Base-by-base conservation (phyloP, 2,888 invertebrate genomes). In the Drosophila ustulata region DNA sequence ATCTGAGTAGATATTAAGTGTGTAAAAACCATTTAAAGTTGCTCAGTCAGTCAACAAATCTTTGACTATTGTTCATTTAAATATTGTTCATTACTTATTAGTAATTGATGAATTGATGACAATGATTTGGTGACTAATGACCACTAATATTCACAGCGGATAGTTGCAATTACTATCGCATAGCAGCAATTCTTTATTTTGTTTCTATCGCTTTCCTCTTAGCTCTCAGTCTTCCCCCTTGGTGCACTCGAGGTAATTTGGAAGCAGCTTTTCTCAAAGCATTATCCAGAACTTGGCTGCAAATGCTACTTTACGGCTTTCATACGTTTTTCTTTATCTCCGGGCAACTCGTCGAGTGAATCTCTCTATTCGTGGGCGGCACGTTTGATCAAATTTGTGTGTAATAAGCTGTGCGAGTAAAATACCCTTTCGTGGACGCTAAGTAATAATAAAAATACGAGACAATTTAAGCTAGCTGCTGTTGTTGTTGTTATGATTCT, bases 381-480 rank as follows among this genome's bases (percentile, higher is more conserved):
- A 56, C 58, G 58, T 59, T 64, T 59, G 51, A 63, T 73, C 58
- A 47, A 58, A 66, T 56, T 63, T 52, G 37, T 57, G 51, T 55
- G 66, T 59, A 78, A 74, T 81, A 66, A 79, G 71, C 65, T 53
- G 68, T 25, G 37, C 37, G n/a, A 37, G 37, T 37, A 11, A n/a
- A 61, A 51, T 56, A 73, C 57, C 78, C 70, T 66, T 76, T 78
- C 53, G 28, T 59, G 8, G 49, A 51, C 46, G 37, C 39, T 43
- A 43, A 13, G 28, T 55, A 23, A 28, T 76, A 82, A 82, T 80
- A 74, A 74, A 82, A 82, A 71, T 69, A 80, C 50, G 75, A 80
- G 86, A 80, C 83, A 81, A 50, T 70, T 74, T 82, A 82, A 86
- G 80, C 81, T 41, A 26, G 41, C n/a, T 46, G 68, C 66, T 32